Evolutionary conservation across 2,888 invertebrate genomes (phyloP), one percentile per base, ranked within the genome.

Genomic region (Laspeyria flexula): DNA sequence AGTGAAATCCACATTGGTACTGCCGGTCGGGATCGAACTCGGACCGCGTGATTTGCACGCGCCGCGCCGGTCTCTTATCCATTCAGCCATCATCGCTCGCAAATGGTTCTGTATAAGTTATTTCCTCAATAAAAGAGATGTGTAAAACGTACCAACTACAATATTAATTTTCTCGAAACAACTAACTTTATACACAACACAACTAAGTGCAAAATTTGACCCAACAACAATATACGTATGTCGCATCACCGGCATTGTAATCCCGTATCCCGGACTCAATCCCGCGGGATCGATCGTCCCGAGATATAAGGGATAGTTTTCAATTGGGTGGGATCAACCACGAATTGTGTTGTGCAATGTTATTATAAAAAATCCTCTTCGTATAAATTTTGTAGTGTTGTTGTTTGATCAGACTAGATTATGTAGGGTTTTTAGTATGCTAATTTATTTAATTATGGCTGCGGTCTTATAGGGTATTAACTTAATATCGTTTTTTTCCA

Each of bases 281-380:
- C 73, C 73, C 73, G 21, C 18, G 71, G 73, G 71, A 73, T 62
- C 71, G 67, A 65, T 71, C 61, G 48, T 53, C 55, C 56, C 54
- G 48, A 57, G 65, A 70, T 65, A 44, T 49, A 47, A 40, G 54
- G 59, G 72, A 55, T 63, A 55, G 65, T 49, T 55, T 70, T 63
- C 70, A 65, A 71, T 72, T 69, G 73, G 50, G 55, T 46, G 42
- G 71, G 68, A 67, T 67, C 64, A 50, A 59, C 65, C 65, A 52
- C 65, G 56, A 60, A 59, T 57, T 64, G 55, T 63, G 67, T 54
- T 59, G 48, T 38, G 40, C 5, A 38, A 41, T 27, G 51, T 51
- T 46, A 52, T 66, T 51, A 31, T 49, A 60, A 58, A 58, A 55
- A 54, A 66, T 54, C 53, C 49, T 52, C 55, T 65, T 37, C 46